phyloP scores from a whole-genome alignment of 2,797 vertebrate species.

The Chaetodon trifasciatus region DNA sequence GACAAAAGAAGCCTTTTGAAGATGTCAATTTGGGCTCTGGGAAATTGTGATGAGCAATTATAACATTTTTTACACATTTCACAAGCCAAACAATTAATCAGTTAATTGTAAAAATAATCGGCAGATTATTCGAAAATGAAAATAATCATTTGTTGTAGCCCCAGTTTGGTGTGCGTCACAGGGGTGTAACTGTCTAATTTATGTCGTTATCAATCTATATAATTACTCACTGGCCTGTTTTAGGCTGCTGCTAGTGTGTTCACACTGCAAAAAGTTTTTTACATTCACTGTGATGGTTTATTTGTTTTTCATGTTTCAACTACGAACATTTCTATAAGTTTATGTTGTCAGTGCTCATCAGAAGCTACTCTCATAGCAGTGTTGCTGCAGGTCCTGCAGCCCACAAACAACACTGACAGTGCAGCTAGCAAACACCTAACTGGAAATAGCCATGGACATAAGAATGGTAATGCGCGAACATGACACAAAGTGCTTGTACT shows the following conservation, averaged over 20 bases:
- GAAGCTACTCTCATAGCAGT: background rate
- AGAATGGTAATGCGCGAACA: background rate
- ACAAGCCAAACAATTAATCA: no score
- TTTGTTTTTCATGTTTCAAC: background rate
- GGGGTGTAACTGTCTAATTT: background rate
- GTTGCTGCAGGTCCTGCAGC: background rate
- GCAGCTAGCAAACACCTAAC: background rate
- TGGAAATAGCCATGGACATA: background rate
- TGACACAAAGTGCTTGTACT: background rate
- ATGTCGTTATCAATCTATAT: background rate
- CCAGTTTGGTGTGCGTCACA: background rate
- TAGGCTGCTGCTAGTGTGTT: background rate
- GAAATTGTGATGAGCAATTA: no score
- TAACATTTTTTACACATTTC: no score
- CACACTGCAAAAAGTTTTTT: background rate
- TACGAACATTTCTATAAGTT: background rate
- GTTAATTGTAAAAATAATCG: no score
- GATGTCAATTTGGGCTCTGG: no score
- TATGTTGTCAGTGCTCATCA: background rate
- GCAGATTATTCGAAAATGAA: no score
- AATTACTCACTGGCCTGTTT: background rate
- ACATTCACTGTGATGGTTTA: background rate
- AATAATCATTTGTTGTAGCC: no score
- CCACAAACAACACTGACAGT: slow-evolving; percentile 4
- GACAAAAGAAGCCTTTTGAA: no score